Conservation (phyloP, 2,888 invertebrate genomes). For the Merodon equestris region DNA sequence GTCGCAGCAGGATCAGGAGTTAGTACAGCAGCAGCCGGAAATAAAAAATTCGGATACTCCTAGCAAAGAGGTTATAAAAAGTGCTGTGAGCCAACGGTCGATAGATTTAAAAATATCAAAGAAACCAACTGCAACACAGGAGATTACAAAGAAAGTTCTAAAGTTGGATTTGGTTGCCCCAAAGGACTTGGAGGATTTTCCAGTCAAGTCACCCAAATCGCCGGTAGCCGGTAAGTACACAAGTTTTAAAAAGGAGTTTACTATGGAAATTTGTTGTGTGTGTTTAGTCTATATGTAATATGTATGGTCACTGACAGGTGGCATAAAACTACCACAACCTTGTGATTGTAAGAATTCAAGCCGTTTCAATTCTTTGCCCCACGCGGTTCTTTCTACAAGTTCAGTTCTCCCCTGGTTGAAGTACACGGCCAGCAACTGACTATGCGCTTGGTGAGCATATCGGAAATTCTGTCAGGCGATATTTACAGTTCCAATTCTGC, state of each 20-base stretch:
- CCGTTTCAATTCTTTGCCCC: too few species aligned
- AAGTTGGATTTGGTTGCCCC: conserved; percentile 76
- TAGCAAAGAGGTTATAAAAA: conserved; percentile 72
- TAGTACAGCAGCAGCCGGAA: conserved; percentile 16
- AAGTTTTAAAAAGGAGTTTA: background rate
- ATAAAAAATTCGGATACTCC: conserved; percentile 50
- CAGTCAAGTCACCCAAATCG: conserved; percentile 77
- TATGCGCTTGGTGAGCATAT: too few species aligned
- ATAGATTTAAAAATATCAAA: conserved; percentile 81
- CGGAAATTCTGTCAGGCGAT: too few species aligned
- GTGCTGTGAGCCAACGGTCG: conserved; percentile 83
- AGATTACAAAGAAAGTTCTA: conserved; percentile 76
- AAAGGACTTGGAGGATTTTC: conserved; percentile 75
- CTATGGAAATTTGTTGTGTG: too few species aligned
- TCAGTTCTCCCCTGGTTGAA: too few species aligned
- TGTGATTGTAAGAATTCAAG: too few species aligned
- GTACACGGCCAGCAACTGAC: too few species aligned
- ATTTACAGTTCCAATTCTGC: too few species aligned
- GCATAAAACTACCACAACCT: too few species aligned
- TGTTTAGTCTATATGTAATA: too few species aligned
- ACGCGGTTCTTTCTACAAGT: too few species aligned
- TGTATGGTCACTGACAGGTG: too few species aligned
- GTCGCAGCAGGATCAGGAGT: conserved; percentile 49
- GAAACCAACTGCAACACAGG: conserved; percentile 78
- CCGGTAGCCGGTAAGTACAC: conserved; percentile 74